Evolutionary conservation across 2,888 invertebrate species (phyloP), one percentile per base, ranked within the genome.

Genomic region (Coronaproctus castanopsis): DNA sequence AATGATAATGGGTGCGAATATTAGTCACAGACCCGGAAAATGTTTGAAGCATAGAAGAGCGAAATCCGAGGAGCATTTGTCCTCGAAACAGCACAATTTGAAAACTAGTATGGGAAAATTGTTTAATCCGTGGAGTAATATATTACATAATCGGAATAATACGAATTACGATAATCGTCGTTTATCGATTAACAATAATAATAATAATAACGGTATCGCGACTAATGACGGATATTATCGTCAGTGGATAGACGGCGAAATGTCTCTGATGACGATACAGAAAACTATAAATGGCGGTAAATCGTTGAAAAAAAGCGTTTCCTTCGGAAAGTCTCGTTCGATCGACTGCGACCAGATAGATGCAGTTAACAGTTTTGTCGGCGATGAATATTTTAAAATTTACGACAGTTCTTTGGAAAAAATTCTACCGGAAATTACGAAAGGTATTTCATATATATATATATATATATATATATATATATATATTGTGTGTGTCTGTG

Each of bases 1-100:
- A 36, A 8, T 5, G 36, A 36, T 36, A 14, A 59, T 59, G 59
- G 59, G 59, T 52, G 59, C 59, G 48, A 55, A 55, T 21, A 59
- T 59, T 52, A 59, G 59, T 50, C 59, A 59, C n/a, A 22, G 59
- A 51, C 55, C 59, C 20, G 48, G 59, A 18, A 59, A 59, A 59
- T 59, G 59, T 36, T 52, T 59, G 59, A 59, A 59, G 52, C 51
- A 50, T 59, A 55, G 59, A 55, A 54, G 59, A 51, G 51, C 55
- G 36, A 59, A 59, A 52, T 59, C 59, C 24, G 59, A 59, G 24
- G 59, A 59, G 55, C 23, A 49, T 24, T 59, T 59, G 48, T 51
- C 55, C 21, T 55, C 59, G 51, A 59, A 59, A 24, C 57, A 24
- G 2, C 5, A 19, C 22, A 55, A 55, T 24, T 52, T 59, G 3